Evolutionary conservation across 35 echinoderm and acorn worm species (phyloP).

Genomic region (Chiridota heheva): DNA sequence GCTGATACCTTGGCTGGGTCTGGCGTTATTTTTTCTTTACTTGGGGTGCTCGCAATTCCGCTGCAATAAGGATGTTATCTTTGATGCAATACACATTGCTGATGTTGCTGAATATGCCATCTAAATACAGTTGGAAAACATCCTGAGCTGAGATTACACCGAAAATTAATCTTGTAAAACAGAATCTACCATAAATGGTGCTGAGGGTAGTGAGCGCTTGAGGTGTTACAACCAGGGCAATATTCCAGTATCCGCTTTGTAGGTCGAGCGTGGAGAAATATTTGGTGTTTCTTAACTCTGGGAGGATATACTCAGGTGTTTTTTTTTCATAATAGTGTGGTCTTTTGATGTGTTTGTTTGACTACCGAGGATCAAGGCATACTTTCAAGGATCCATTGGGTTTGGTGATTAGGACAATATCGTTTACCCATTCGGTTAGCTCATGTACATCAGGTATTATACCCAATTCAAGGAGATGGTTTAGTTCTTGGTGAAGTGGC

Average conservation of each 20-base stretch:
- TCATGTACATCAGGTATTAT: neutral
- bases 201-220: constrained; percentile 10
- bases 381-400: constrained; percentile 9
- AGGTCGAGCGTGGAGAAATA: constrained; percentile 38
- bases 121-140: constrained; percentile 13
- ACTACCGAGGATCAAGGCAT: constrained; percentile 26
- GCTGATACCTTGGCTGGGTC: constrained; percentile 38
- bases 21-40: neutral
- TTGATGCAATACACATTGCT: constrained; percentile 29
- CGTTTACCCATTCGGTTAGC: constrained; percentile 19
- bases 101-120: constrained; percentile 21
- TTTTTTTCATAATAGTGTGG: constrained; percentile 7
- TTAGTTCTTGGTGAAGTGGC: neutral
- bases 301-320: constrained; percentile 12
- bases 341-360: neutral
- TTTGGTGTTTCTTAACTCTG: constrained; percentile 19
- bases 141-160: constrained; percentile 22
- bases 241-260: constrained; percentile 28
- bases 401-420: constrained; percentile 30
- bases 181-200: constrained; percentile 37
- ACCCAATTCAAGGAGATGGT: neutral
- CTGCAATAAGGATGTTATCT: constrained; percentile 29
- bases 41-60: neutral
- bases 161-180: constrained; percentile 31
- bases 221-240: neutral